Evolutionary conservation across 2,797 vertebrate genomes (phyloP).

Genomic region (Falco cherrug): DNA sequence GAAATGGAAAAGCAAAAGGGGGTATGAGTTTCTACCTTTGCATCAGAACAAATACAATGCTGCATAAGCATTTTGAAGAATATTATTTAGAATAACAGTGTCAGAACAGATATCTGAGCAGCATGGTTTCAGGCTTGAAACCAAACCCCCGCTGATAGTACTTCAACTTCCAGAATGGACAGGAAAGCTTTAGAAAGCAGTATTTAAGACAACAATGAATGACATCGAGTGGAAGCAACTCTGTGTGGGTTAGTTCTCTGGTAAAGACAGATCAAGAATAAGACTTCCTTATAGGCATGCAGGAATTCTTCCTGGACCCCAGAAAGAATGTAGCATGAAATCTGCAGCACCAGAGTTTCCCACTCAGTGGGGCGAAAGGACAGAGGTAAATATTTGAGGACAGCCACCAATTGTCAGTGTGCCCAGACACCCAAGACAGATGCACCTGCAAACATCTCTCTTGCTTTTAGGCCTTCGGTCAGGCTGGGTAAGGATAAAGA

Average conservation of each 20-base stretch:
- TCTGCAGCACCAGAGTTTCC: not conserved
- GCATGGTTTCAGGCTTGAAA: not conserved
- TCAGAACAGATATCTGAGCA: not conserved
- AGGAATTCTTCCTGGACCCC: not conserved
- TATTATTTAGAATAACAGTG: not conserved
- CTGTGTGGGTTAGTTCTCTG: not conserved
- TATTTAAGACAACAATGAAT: not conserved
- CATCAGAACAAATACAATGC: not conserved
- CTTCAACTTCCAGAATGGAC: not conserved
- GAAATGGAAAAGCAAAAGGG: not conserved
- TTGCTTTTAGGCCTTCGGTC: not conserved
- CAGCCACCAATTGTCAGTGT: rapidly evolving
- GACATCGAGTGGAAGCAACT: not conserved
- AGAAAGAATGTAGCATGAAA: not conserved
- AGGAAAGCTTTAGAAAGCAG: not conserved
- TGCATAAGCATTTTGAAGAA: not conserved
- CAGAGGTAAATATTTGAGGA: rapidly evolving
- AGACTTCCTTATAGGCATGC: not conserved
- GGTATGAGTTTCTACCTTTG: not conserved
- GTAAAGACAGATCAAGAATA: not conserved
- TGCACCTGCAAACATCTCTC: not conserved
- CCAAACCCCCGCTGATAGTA: not conserved
- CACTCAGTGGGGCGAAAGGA: not conserved
- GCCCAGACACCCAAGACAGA: not conserved
- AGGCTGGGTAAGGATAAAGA: not conserved